These are phyloP conservation scores for Hippoglossus stenolepis DNA, from an alignment of 2,113 vertebrate species.

Conservation along the genomic window DNA sequence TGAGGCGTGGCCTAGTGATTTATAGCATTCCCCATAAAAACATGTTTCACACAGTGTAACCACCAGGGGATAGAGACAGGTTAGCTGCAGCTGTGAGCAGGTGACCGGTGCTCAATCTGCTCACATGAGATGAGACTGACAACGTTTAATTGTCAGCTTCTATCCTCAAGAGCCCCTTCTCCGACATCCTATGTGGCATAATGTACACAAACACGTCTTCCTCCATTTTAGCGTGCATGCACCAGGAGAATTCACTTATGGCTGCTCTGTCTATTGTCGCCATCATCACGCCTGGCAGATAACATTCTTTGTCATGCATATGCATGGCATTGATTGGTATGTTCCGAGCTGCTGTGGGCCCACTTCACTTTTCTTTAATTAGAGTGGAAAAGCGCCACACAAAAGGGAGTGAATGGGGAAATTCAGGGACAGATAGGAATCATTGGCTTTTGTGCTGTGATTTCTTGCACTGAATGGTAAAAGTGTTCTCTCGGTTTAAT, in stretches of 20 bases:
- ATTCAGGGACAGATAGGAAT: conserved; percentile 75
- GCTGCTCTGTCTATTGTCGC: conserved; percentile 20
- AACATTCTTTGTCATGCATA: conserved; percentile 45
- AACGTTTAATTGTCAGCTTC: background rate
- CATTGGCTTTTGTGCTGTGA: conserved; percentile 77
- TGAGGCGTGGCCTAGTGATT: conserved; percentile 75
- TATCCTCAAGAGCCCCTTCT: conserved; percentile 8
- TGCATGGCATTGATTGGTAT: conserved; percentile 64
- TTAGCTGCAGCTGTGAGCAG: conserved; percentile 46
- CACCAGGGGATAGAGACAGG: conserved; percentile 59
- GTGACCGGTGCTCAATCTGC: conserved; percentile 53
- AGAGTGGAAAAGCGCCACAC: conserved; percentile 63
- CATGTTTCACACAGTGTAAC: conserved; percentile 58
- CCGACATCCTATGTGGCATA: background rate
- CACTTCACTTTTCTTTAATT: conserved; percentile 72
- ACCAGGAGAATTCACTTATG: conserved; percentile 27
- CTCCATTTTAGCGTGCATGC: background rate
- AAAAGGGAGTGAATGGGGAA: conserved; percentile 63
- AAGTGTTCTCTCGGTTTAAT: conserved; percentile 81
- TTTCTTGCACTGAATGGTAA: conserved; percentile 76
- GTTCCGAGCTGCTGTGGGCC: conserved; percentile 56
- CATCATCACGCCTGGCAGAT: conserved; percentile 17
- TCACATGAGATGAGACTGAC: conserved; percentile 32
- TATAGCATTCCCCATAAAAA: conserved; percentile 60
- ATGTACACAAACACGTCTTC: conserved; percentile 22